A percentile compares a stretch with the other conserved stretches of the same genome.
These are phyloP conservation scores for Cosmia trapezina DNA, from an alignment of 2,888 invertebrate species.

Conservation along the genomic window DNA sequence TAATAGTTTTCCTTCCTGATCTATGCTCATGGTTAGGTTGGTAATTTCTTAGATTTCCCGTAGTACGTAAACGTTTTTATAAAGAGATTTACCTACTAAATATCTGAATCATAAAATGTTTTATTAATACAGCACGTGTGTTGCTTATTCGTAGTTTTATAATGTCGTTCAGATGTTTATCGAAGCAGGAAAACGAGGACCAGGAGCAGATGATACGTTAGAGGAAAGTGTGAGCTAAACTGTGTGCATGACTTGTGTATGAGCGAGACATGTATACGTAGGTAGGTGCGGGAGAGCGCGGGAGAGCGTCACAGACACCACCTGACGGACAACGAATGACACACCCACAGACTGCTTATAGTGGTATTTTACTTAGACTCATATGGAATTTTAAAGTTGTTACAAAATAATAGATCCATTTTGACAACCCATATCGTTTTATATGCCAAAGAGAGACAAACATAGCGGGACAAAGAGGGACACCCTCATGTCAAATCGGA, in stretches of 20 bases:
- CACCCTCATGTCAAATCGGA: too few species aligned
- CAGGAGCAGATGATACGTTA: background rate
- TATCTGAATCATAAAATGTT: conserved; percentile 10
- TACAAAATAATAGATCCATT: too few species aligned
- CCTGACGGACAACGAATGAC: background rate
- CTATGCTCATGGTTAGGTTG: background rate
- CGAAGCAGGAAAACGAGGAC: background rate
- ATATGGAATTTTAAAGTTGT: too few species aligned
- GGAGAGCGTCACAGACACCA: background rate
- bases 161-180: background rate
- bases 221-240: background rate
- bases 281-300: background rate
- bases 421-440: too few species aligned
- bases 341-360: background rate
- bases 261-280: background rate
- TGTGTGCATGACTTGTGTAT: background rate
- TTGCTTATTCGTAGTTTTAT: background rate
- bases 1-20: conserved; percentile 13
- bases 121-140: too few species aligned
- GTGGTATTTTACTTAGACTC: background rate
- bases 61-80: background rate
- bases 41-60: conserved; percentile 7
- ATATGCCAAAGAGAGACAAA: too few species aligned
- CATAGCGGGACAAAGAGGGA: too few species aligned
- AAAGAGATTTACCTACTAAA: background rate